Evolutionary conservation across 2,888 invertebrate genomes (phyloP), one percentile per base, ranked within the genome.

Genomic region (Lymantria dispar): DNA sequence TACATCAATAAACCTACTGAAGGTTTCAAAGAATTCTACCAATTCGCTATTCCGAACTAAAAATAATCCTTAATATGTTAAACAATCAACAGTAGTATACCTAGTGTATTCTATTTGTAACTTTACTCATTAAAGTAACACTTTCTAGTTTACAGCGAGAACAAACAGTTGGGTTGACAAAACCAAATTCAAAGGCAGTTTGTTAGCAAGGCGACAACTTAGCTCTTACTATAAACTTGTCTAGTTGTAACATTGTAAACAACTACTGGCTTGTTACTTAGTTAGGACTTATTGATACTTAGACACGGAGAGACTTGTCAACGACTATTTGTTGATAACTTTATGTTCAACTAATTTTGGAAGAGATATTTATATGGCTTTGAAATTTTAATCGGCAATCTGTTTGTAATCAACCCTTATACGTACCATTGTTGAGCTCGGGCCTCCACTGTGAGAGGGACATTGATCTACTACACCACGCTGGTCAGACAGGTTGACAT

Each of bases 151-250:
- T 31, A 44, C 13, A 58, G 63, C 72, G 71, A 75, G 67, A 67
- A 60, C 15, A 49, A 8, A 10, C 51, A 66, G 80, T 80, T 73
- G 10, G 30, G 15, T 10, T 44, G 42, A 55, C 60, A 70, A 75
- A 72, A 70, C 71, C 68, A 70, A 76, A 76, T 73, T 71, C 60
- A 58, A 74, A 76, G 75, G 69, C 71, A 59, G 69, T 72, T 68
- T 72, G 74, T 68, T 72, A 69, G 68, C 64, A 72, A 76, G 73
- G 57, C 58, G 54, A 56, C 46, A 76, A 79, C 72, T 77, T 68
- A 60, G 56, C 60, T 59, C 61, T 63, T 50, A 57, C 54, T 45
- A 58, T 59, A 60, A 58, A 68, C 56, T 67, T 62, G 54, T 51
- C 50, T 54, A 56, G 58, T 60, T 50, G 56, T 61, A 53, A 59